A percentile compares a stretch with the other conserved stretches of the same genome.
These are phyloP conservation scores for Myoxocephalus aenaeus DNA, from an alignment of 2,797 vertebrate genomes.

Conservation along the genomic window DNA sequence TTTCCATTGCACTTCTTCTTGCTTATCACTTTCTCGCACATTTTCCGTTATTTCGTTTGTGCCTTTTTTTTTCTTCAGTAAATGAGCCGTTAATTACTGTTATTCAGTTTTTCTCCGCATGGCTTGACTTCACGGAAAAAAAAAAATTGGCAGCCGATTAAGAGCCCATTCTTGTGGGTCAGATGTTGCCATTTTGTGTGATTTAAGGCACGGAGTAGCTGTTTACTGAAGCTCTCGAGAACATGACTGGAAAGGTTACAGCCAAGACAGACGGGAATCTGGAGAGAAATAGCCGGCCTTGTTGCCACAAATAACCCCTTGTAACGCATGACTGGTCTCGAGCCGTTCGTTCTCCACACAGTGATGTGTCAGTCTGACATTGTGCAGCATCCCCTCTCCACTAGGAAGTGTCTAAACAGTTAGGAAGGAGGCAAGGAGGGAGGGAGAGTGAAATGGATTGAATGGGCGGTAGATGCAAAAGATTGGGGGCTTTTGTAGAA, in stretches of 20 bases:
- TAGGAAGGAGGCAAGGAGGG: neutral
- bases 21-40: neutral
- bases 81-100: neutral
- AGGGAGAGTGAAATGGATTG: neutral
- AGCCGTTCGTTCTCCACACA: conserved; percentile 1
- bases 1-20: neutral
- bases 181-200: neutral
- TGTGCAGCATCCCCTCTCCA: conserved; percentile 7
- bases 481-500: neutral
- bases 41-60: neutral
- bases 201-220: neutral
- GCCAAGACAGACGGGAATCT: neutral
- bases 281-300: conserved; percentile 13
- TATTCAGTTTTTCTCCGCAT: neutral
- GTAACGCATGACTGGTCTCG: conserved; percentile 18
- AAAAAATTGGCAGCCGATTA: neutral
- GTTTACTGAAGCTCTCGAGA: neutral
- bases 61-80: too few species aligned
- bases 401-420: conserved; percentile 6
- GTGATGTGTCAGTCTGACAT: conserved; percentile 8
- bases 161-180: neutral
- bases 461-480: neutral
- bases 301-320: conserved; percentile 34
- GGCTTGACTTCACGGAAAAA: neutral
- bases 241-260: conserved; percentile 1